Percentiles rank a stretch among this genome's conserved stretches.
These are phyloP conservation scores for Hydropotes inermis DNA, from an alignment of 2,113 vertebrate genomes.

Conservation along the genomic window DNA sequence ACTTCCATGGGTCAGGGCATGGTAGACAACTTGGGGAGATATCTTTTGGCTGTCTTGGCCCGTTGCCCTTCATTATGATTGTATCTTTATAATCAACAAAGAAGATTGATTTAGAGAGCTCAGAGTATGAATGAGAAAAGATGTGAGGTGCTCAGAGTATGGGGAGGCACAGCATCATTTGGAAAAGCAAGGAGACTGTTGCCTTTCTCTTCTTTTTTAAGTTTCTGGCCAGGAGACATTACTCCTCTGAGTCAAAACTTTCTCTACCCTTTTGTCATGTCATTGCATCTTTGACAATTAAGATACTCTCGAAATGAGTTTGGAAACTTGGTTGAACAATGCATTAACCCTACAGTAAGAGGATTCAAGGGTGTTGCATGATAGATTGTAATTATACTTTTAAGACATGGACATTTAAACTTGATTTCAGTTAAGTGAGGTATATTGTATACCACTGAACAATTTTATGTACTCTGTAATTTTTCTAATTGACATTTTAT, in stretches of 20 bases:
- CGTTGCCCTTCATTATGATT: background rate
- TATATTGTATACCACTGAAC: constrained; percentile 25
- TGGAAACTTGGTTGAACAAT: constrained; percentile 19
- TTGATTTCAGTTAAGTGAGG: constrained; percentile 59
- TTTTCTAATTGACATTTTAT: constrained; percentile 67
- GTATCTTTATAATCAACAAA: background rate
- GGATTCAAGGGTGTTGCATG: constrained; percentile 23
- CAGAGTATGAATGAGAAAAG: background rate
- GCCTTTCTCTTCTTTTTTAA: background rate
- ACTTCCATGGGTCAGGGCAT: background rate
- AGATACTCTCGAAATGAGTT: background rate
- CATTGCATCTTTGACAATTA: background rate
- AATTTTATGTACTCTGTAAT: constrained; percentile 63
- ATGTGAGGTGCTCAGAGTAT: constrained; percentile 1
- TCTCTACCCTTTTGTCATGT: background rate
- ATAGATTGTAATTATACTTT: constrained; percentile 33
- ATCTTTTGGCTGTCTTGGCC: background rate
- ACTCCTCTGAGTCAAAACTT: background rate
- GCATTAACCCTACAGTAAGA: background rate
- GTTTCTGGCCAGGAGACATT: constrained; percentile 14
- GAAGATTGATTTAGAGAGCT: constrained; percentile 16
- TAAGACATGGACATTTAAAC: background rate
- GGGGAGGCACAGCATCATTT: constrained; percentile 28
- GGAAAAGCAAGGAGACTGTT: constrained; percentile 21
- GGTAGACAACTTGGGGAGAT: background rate